Evolutionary conservation across 37 sponge, comb jelly and placozoan genomes (phyloP).

Genomic region (Ephydatia muelleri): DNA sequence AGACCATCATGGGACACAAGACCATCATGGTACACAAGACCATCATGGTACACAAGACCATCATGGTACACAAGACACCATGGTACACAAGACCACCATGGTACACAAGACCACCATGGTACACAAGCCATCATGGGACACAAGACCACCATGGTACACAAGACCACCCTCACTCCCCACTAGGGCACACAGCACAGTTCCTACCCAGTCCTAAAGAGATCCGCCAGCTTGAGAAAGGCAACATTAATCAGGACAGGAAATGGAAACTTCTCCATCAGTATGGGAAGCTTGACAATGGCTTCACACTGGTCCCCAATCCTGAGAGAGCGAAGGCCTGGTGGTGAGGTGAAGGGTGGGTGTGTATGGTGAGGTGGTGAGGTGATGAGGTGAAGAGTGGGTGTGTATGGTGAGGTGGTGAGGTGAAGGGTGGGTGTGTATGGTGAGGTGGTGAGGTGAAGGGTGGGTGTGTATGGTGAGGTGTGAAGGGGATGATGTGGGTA

Average conservation of each 20-base stretch:
- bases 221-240: conserved; percentile 89
- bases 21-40: neutral
- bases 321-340: conserved; percentile 72
- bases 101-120: neutral
- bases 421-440: no score
- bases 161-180: neutral
- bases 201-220: conserved; percentile 77
- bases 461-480: no score
- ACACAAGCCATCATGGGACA: neutral
- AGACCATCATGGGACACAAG: neutral
- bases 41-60: no score
- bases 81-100: neutral
- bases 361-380: no score
- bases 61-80: neutral
- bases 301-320: conserved; percentile 90
- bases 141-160: no score
- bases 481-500: no score
- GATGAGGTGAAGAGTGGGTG: no score
- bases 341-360: neutral
- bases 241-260: conserved; percentile 87
- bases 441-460: neutral
- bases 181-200: neutral
- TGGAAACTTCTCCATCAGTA: conserved; percentile 80
- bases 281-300: conserved; percentile 82
- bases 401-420: no score